These are phyloP conservation scores for Steatocranus sp. DNA, from an alignment of 2,797 vertebrate genomes.

Conservation along the genomic window DNA sequence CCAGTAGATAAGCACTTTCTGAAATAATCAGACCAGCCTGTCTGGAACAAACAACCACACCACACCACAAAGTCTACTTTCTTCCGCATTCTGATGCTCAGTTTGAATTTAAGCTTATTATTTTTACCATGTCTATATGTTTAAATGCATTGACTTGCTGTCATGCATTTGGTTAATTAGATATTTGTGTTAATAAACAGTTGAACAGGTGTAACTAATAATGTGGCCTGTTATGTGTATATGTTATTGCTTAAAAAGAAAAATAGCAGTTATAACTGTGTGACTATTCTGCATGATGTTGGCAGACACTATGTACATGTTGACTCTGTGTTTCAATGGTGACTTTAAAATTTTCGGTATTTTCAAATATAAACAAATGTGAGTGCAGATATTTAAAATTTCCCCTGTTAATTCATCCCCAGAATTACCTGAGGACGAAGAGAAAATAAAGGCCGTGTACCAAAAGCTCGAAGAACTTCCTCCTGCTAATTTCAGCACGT, in stretches of 20 bases:
- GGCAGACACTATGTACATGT: background rate
- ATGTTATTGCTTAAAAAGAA: background rate
- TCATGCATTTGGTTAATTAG: background rate
- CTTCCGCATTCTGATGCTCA: background rate
- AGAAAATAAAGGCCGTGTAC: slow-evolving; percentile 87
- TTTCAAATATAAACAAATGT: background rate
- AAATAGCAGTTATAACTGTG: background rate
- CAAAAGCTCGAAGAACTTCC: slow-evolving; percentile 89
- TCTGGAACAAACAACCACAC: background rate
- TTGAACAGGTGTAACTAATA: background rate
- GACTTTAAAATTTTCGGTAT: background rate
- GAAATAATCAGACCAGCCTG: background rate
- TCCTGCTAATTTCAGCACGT: slow-evolving; percentile 81
- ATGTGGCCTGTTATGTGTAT: background rate
- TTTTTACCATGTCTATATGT: background rate
- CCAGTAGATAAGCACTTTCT: background rate
- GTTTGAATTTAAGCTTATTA: background rate
- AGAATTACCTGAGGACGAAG: slow-evolving; percentile 89
- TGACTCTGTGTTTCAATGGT: background rate
- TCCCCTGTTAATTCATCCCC: background rate
- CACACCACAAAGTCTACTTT: background rate
- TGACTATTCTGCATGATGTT: background rate
- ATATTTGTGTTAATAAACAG: background rate
- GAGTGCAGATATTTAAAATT: background rate
- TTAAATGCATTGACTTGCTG: background rate